Evolutionary conservation across 2,888 invertebrate species (phyloP), one percentile per base, ranked within the genome.

Genomic region (Choreutis nemorana): DNA sequence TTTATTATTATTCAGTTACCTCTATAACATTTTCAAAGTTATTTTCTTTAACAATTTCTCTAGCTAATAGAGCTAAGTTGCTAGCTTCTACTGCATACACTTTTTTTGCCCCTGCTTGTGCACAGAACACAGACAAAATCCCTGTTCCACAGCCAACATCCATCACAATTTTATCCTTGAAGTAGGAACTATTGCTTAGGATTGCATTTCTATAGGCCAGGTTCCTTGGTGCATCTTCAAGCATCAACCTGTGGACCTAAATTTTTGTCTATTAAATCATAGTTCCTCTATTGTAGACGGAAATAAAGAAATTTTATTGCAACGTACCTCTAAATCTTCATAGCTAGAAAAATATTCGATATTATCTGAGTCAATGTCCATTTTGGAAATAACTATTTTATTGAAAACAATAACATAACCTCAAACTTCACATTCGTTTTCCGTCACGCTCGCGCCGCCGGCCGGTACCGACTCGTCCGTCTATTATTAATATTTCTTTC

Each of bases 91-190:
- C 84, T 5, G 93, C 91, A 59, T 87, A 92, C 0, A 94, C 94
- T 60, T 87, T 87, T 32, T 83, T 84, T 3, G 96, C 96, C n/a
- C 96, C 96, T 15, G 92, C 94, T 65, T 87, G 68, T 21, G 92
- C 95, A 61, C 92, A 93, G 64, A 94, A 93, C 49, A 95, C 75
- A 2, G 95, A 94, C 14, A 97, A 68, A 43, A 97, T 91, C 14
- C 96, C 92, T 10, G 91, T 90, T 1, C 93, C 93, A 35, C 91
- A 89, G 2, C 93, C 93, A 29, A 93, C 87, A 68, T 93, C 94
- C 75, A 96, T 81, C 1, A 96, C 90, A 30, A 86, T 59, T 81
- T 93, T 95, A 35, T 85, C 87, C 48, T 83, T 75, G 45, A 97
- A 90, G 31, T 84, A 60, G 2, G 81, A 67, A 45, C 77, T 77